Evolutionary conservation across 2,797 vertebrate genomes (phyloP).

Genomic region (Sciaenops ocellatus): DNA sequence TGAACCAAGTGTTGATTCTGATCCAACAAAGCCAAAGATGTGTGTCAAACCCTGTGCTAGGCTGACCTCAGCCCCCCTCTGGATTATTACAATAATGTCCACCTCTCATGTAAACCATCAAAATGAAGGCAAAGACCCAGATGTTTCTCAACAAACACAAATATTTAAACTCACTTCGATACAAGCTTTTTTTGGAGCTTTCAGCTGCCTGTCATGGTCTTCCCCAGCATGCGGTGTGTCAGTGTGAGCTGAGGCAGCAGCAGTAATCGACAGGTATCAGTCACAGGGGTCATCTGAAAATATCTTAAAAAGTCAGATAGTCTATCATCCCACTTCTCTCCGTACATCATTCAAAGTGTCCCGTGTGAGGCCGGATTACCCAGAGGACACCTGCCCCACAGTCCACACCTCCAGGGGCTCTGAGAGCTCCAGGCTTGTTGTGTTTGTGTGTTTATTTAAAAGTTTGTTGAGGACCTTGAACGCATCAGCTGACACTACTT

Average conservation of each 20-base stretch:
- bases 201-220: neutral
- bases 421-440: neutral
- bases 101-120: neutral
- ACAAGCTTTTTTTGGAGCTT: neutral
- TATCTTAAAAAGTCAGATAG: neutral
- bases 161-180: neutral
- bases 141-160: no score
- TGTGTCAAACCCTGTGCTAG: neutral
- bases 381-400: neutral
- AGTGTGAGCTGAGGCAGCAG: neutral
- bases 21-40: neutral
- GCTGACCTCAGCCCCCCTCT: neutral
- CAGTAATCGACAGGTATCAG: neutral
- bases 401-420: neutral
- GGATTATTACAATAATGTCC: neutral
- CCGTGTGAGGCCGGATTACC: neutral
- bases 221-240: neutral
- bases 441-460: neutral
- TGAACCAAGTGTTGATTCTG: neutral
- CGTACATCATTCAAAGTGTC: neutral
- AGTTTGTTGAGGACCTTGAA: neutral
- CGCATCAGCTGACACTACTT: neutral
- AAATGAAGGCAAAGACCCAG: neutral
- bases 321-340: neutral
- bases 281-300: neutral